A percentile compares a stretch with the other conserved stretches of the same genome.
These are phyloP conservation scores for Rhamnusium bicolor DNA, from an alignment of 2,888 invertebrate species.

Conservation along the genomic window DNA sequence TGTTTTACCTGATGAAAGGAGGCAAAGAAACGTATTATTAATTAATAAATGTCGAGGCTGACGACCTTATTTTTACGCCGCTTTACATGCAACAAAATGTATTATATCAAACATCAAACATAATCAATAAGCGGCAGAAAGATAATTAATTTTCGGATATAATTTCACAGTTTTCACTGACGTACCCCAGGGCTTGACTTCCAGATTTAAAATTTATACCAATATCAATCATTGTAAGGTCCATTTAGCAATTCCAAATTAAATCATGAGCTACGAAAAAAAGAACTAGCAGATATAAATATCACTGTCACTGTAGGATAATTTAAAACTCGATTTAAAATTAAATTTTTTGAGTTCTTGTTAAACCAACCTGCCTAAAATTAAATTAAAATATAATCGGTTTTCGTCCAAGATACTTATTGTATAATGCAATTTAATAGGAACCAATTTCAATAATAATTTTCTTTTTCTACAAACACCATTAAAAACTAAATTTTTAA, in stretches of 20 bases:
- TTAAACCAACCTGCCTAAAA: not conserved
- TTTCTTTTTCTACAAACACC: too few relatives aligned
- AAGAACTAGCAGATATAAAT: not conserved
- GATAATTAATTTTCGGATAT: conserved; percentile 5
- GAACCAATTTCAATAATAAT: too few relatives aligned
- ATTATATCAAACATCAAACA: conserved; percentile 9
- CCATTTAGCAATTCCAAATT: conserved; percentile 8
- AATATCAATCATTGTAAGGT: conserved; percentile 15
- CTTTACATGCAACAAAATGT: conserved; percentile 8
- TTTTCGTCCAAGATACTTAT: too few relatives aligned
- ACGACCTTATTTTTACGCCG: conserved; percentile 9
- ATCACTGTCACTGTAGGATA: not conserved
- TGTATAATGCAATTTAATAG: too few relatives aligned
- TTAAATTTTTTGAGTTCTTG: not conserved
- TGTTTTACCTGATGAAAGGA: not conserved
- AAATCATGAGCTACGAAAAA: not conserved
- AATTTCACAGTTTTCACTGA: conserved; percentile 15
- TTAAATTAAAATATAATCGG: too few relatives aligned
- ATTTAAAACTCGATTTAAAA: not conserved
- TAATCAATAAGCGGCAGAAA: conserved; percentile 20
- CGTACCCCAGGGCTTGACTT: conserved; percentile 12
- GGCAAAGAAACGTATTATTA: conserved; percentile 18
- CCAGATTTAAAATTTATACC: conserved; percentile 11
- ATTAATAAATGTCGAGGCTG: conserved; percentile 11
- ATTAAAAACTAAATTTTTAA: too few relatives aligned